Conservation (phyloP, 2,113 vertebrate genomes). For the Cebidichthys violaceus region DNA sequence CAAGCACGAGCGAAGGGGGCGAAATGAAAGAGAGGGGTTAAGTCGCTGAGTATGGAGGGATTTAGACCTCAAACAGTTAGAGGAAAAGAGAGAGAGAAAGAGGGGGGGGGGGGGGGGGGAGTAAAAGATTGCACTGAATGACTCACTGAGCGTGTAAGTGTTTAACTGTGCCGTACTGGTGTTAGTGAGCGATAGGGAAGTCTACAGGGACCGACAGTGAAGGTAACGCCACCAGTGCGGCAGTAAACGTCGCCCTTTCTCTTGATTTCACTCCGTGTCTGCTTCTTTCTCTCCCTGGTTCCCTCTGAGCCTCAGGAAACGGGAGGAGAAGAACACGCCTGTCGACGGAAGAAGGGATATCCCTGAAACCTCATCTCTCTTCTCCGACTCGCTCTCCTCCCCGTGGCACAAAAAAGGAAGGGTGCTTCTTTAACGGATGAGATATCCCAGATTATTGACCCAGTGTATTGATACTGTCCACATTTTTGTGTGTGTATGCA, state of each 20-base stretch:
- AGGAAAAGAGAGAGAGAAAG: constrained; percentile 41
- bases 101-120: not conserved
- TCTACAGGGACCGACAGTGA: constrained; percentile 55
- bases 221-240: constrained; percentile 43
- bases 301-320: constrained; percentile 28
- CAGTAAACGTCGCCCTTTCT: constrained; percentile 36
- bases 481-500: constrained; percentile 38
- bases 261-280: constrained; percentile 34
- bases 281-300: constrained; percentile 32
- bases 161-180: constrained; percentile 72
- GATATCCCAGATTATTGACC: constrained; percentile 67
- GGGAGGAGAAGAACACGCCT: constrained; percentile 37
- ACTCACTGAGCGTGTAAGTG: constrained; percentile 70
- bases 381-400: constrained; percentile 32
- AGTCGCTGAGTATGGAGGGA: constrained; percentile 84
- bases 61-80: constrained; percentile 81
- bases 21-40: constrained; percentile 85
- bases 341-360: constrained; percentile 49
- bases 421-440: constrained; percentile 63
- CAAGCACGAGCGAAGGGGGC: constrained; percentile 73
- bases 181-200: constrained; percentile 68
- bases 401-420: constrained; percentile 37
- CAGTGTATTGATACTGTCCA: constrained; percentile 61
- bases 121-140: constrained; percentile 52
- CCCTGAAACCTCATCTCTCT: constrained; percentile 33